Evolutionary conservation across 2,888 invertebrate genomes (phyloP).

Genomic region (Digitonthophagus gazella): DNA sequence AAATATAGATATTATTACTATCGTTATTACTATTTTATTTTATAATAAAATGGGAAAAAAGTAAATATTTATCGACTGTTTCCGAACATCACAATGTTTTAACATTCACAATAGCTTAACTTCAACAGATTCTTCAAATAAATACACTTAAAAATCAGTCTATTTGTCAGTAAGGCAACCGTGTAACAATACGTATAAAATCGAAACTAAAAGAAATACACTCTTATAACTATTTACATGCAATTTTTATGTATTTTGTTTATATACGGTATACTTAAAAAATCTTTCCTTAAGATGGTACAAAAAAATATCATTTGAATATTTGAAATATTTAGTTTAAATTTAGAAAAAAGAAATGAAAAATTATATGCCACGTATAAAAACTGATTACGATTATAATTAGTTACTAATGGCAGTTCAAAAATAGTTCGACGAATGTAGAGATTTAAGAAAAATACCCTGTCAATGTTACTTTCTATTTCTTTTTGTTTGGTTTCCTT

Average conservation of each 20-base stretch:
- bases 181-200: slow-evolving; percentile 32
- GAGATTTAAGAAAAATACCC: slow-evolving; percentile 20
- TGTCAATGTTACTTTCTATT: slow-evolving; percentile 11
- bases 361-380: slow-evolving; percentile 23
- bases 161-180: slow-evolving; percentile 41
- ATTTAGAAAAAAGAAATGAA: no score
- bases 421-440: slow-evolving; percentile 3
- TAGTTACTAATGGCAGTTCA: slow-evolving; percentile 28
- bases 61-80: not conserved
- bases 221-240: not conserved
- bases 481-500: no score
- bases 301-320: not conserved
- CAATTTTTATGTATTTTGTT: not conserved
- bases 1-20: not conserved
- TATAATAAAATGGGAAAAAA: not conserved
- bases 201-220: slow-evolving; percentile 14
- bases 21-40: not conserved
- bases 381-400: slow-evolving; percentile 3
- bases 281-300: slow-evolving; percentile 1
- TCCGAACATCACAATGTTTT: slow-evolving; percentile 7
- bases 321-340: no score
- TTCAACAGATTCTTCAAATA: slow-evolving; percentile 26
- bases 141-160: slow-evolving; percentile 39
- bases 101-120: slow-evolving; percentile 20
- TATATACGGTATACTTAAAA: not conserved